phyloP scores from a whole-genome alignment of 2,797 vertebrate genomes.

The Zenarchopterus dispar region DNA sequence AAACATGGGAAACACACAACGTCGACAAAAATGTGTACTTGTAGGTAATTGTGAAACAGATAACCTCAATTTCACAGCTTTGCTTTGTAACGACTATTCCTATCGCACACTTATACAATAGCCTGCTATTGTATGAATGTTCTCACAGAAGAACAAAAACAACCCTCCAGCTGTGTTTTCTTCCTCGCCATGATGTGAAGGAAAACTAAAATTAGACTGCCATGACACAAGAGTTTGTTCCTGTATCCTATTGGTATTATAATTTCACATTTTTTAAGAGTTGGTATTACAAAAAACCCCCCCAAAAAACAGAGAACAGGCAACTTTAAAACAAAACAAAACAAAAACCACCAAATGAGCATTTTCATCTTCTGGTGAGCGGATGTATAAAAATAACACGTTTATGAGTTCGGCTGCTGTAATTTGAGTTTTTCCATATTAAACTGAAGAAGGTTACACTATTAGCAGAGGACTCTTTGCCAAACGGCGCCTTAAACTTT shows the following conservation, averaged over 20 bases:
- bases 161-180: constrained; percentile 77
- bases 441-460: no score
- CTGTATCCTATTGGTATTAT: constrained; percentile 38
- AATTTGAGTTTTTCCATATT: neutral
- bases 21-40: neutral
- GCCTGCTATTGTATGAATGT: constrained; percentile 54
- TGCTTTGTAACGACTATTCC: constrained; percentile 25
- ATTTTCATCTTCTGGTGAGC: neutral
- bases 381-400: neutral
- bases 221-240: constrained; percentile 56
- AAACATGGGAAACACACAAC: no score
- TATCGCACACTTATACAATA: constrained; percentile 55
- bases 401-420: neutral
- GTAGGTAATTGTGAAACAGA: neutral
- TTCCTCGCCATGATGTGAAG: constrained; percentile 57
- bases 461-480: no score
- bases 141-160: constrained; percentile 74
- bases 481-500: no score
- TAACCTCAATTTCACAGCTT: constrained; percentile 32
- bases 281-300: constrained; percentile 23
- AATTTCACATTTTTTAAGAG: constrained; percentile 26
- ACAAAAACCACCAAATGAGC: constrained; percentile 12
- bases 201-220: constrained; percentile 69
- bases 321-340: constrained; percentile 21
- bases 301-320: constrained; percentile 23